Evolutionary conservation across 2,113 vertebrate genomes (phyloP), one percentile per base, ranked within the genome.

Genomic region (Callipepla squamata): DNA sequence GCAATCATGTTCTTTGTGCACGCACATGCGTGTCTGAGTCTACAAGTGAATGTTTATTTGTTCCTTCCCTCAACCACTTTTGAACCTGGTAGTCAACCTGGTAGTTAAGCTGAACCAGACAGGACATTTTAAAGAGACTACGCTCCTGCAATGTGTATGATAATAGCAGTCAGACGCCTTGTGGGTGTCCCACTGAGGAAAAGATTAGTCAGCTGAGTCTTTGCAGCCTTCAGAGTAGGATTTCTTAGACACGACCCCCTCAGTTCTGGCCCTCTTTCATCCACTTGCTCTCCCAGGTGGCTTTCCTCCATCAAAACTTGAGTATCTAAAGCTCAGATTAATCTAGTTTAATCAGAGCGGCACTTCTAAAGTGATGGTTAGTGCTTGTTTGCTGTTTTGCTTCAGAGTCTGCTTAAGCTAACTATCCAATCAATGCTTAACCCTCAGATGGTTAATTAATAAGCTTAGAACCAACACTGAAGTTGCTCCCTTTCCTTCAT

Each of bases 1-100:
- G 68, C 2, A 28, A 34, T 63, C 5, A 2, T 80, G 45, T 50
- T 89, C 30, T 53, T 3, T 57, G 40, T 38, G 34, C 9, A 13
- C 0, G 2, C 12, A 25, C 9, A 10, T 4, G 20, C 0, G 1
- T 76, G 13, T 23, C 4, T 50, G 50, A 67, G 69, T 28, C 23
- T 48, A 87, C 0, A 1, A n/a, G 25, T 13, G 45, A 32, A 9
- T 26, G 47, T 73, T 68, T 75, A 30, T 34, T 76, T 70, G 55
- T 63, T 38, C 55, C 74, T 77, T 59, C 16, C 19, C 55, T 53
- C 47, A 69, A 9, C 19, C 48, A 16, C 26, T 55, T 94, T 50
- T 77, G 55, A 90, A 80, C 34, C 18, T 59, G 30, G 5, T 28
- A 48, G 4, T 38, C 48, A 42, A 36, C 34, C 18, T 59, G 42